phyloP scores from a whole-genome alignment of 2,113 vertebrate species.

The Hippoglossus stenolepis region DNA sequence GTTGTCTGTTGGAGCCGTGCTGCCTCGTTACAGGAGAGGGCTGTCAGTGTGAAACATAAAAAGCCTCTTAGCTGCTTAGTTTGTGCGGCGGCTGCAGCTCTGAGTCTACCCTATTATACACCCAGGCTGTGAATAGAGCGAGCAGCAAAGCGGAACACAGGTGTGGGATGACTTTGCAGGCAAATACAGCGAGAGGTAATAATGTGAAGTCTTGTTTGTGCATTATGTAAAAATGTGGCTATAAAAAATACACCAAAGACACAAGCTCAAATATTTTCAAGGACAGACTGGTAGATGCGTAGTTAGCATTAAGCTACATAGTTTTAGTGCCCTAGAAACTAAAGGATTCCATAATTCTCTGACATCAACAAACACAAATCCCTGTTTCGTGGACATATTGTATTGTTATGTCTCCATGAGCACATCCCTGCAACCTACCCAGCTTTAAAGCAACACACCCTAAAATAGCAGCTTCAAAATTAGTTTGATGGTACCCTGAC shows the following conservation, averaged over 20 bases:
- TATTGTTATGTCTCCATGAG: too few relatives aligned
- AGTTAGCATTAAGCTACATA: too few relatives aligned
- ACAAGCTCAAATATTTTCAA: neutral
- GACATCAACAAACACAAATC: slow-evolving; percentile 17
- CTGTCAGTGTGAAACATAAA: slow-evolving; percentile 58
- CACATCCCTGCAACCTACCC: too few relatives aligned
- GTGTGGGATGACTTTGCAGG: slow-evolving; percentile 25
- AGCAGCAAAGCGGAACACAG: slow-evolving; percentile 2
- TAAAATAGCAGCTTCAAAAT: too few relatives aligned
- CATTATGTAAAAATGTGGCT: neutral
- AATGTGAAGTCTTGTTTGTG: slow-evolving; percentile 43
- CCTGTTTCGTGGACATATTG: neutral
- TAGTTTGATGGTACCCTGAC: too few relatives aligned
- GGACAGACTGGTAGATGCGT: too few relatives aligned
- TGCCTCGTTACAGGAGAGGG: slow-evolving; percentile 59
- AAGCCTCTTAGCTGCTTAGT: slow-evolving; percentile 51
- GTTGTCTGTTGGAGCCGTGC: slow-evolving; percentile 45
- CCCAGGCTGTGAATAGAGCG: slow-evolving; percentile 32
- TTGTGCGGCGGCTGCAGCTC: slow-evolving; percentile 28
- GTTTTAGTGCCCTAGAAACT: too few relatives aligned
- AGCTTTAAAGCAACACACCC: too few relatives aligned
- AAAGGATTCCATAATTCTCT: neutral
- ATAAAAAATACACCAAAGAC: neutral
- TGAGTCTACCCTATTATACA: slow-evolving; percentile 46
- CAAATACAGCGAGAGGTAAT: slow-evolving; percentile 24